Conservation (phyloP, 2,797 vertebrate species). For the Coracias cyanogaster region DNA sequence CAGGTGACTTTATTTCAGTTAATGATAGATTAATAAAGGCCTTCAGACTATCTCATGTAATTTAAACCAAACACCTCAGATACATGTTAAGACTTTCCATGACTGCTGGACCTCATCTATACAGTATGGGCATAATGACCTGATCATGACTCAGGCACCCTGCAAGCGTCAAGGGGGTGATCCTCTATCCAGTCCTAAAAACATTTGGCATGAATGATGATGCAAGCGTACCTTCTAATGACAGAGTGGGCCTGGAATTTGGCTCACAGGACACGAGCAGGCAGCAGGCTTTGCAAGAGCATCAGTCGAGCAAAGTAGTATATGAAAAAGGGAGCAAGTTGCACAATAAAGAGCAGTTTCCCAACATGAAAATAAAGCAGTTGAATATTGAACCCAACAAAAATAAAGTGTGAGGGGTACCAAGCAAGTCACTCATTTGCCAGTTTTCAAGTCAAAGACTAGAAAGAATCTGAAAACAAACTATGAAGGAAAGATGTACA, state of each 20-base stretch:
- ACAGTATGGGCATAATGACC: not conserved
- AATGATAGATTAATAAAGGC: not conserved
- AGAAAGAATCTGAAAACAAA: not conserved
- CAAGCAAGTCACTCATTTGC: not conserved
- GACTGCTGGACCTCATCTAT: not conserved
- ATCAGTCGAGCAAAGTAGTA: not conserved
- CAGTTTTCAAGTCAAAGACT: not conserved
- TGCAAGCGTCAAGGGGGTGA: not conserved
- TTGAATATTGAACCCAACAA: not conserved
- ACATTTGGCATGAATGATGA: not conserved
- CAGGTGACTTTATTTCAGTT: not conserved
- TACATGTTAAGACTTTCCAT: not conserved
- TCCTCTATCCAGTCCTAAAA: not conserved
- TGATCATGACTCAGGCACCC: not conserved
- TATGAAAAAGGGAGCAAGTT: not conserved
- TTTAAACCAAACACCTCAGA: not conserved
- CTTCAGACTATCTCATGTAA: not conserved
- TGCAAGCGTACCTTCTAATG: accelerated
- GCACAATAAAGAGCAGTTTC: not conserved
- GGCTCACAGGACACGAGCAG: not conserved
- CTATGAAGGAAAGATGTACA: not conserved
- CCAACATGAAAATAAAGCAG: not conserved
- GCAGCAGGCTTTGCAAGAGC: not conserved
- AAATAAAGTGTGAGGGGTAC: not conserved
- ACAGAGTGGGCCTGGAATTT: not conserved